Evolutionary conservation across 2,888 invertebrate species (phyloP).

Genomic region (Busseola fusca): DNA sequence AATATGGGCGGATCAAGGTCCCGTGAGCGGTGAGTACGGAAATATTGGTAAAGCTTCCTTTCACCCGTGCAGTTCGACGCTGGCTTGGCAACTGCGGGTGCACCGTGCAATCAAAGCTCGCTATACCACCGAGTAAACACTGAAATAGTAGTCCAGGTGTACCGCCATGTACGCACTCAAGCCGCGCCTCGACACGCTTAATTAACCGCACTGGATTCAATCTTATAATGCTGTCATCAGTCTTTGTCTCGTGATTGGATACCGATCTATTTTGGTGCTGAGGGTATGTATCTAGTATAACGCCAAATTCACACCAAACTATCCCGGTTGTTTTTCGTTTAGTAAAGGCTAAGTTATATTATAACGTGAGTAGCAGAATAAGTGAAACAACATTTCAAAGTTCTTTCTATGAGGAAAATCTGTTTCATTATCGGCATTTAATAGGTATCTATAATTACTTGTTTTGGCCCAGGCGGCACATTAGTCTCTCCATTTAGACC

Average conservation of each 20-base stretch:
- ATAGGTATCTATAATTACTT: neutral
- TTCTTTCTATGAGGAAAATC: conserved; percentile 18
- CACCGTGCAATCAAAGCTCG: conserved; percentile 75
- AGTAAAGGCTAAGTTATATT: neutral
- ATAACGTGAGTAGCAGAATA: neutral
- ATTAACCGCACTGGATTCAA: conserved; percentile 62
- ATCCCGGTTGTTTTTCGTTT: neutral
- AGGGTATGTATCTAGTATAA: conserved; percentile 16
- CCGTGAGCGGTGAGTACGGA: conserved; percentile 70
- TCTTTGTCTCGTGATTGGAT: conserved; percentile 46
- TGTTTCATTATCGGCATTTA: neutral
- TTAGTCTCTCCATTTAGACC: conserved; percentile 15
- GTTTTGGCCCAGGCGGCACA: neutral
- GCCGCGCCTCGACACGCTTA: conserved; percentile 62
- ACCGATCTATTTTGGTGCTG: conserved; percentile 42
- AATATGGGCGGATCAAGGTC: conserved; percentile 73
- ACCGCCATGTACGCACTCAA: conserved; percentile 43
- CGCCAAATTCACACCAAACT: conserved; percentile 29
- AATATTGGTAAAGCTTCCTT: conserved; percentile 77
- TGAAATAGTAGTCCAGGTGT: conserved; percentile 43
- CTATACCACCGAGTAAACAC: conserved; percentile 58
- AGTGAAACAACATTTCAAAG: conserved; percentile 1
- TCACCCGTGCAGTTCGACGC: conserved; percentile 73
- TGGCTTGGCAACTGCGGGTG: conserved; percentile 63
- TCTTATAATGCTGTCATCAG: conserved; percentile 50